Percentiles rank a stretch among this genome's conserved stretches.
These are phyloP conservation scores for Camponotus pennsylvanicus DNA, from an alignment of 1,140 invertebrate genomes.

Conservation along the genomic window DNA sequence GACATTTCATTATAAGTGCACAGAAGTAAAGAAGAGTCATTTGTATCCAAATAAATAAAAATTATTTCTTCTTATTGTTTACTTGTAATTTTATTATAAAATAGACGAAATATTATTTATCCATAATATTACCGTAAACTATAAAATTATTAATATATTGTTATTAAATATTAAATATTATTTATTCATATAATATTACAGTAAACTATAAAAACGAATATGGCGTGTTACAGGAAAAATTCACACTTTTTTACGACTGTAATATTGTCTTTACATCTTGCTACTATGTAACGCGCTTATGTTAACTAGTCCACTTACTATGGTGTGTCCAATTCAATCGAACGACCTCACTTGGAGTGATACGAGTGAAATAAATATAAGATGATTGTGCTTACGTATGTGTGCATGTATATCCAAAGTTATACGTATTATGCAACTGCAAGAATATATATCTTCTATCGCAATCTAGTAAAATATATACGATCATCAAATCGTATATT, in stretches of 20 bases:
- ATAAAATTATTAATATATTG: not conserved
- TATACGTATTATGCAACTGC: not conserved
- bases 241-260: conserved; percentile 42
- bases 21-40: not conserved
- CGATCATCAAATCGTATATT: not conserved
- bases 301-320: conserved; percentile 64
- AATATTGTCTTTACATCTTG: not conserved
- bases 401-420: conserved; percentile 4
- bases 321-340: conserved; percentile 56
- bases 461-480: not conserved
- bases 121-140: not conserved
- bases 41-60: not conserved
- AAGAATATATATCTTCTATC: not conserved
- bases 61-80: not conserved
- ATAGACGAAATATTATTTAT: not conserved
- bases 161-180: not conserved
- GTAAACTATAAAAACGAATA: not conserved
- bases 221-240: conserved; percentile 2
- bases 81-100: not conserved
- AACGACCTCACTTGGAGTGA: conserved; percentile 42
- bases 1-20: not conserved
- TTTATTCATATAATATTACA: not conserved
- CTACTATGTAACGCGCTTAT: conserved; percentile 32
- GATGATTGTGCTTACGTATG: not conserved
- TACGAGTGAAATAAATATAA: conserved; percentile 65